These are phyloP conservation scores for Geococcyx californianus DNA, from an alignment of 2,113 vertebrate species.

Conservation along the genomic window DNA sequence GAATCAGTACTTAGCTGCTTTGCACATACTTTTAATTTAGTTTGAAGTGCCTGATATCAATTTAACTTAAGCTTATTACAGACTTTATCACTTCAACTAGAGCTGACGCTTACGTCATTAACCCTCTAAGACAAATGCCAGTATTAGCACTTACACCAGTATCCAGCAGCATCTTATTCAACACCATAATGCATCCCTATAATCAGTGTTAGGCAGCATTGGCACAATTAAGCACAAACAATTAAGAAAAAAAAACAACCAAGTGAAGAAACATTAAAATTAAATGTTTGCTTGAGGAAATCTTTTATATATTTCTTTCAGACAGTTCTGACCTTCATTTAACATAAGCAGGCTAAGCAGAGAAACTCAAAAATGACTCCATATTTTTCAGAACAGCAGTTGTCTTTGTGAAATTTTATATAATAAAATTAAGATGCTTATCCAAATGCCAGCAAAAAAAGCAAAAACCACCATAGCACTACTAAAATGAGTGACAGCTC, in stretches of 20 bases:
- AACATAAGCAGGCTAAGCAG: not conserved
- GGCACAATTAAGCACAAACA: too few relatives aligned
- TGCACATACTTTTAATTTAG: not conserved
- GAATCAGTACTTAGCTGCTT: not conserved
- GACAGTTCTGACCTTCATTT: not conserved
- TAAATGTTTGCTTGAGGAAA: not conserved
- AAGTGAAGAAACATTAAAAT: not conserved
- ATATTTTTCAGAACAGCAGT: not conserved
- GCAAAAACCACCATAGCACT: not conserved
- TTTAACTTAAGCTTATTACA: constrained; percentile 1
- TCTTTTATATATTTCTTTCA: not conserved
- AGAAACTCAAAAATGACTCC: not conserved
- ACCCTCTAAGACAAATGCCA: not conserved
- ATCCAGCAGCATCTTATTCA: not conserved
- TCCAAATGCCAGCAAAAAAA: not conserved
- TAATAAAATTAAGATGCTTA: not conserved
- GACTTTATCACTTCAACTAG: not conserved
- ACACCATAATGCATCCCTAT: not conserved
- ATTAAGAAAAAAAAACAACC: not conserved
- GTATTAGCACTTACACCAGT: not conserved
- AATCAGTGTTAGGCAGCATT: not conserved
- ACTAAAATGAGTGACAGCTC: not conserved
- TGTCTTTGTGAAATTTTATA: not conserved
- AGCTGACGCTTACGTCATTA: not conserved
- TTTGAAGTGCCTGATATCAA: not conserved